Percentiles rank a stretch among this genome's conserved stretches.
Conservation (phyloP, 2,113 vertebrate species). For the Pelecanoides urinatrix region DNA sequence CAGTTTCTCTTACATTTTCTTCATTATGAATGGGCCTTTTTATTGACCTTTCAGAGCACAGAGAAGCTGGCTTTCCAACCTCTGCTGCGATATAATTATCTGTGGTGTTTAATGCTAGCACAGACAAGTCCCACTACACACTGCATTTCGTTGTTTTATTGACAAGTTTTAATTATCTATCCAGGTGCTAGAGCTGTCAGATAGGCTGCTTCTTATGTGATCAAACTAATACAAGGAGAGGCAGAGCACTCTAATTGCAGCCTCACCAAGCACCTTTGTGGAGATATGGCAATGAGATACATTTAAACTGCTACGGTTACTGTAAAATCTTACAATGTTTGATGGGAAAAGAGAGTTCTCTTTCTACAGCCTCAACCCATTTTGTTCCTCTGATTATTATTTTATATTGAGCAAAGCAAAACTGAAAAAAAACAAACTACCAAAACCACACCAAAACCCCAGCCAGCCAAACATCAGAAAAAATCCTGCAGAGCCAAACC, state of each 20-base stretch:
- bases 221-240: constrained; percentile 5
- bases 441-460: neutral
- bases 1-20: constrained; percentile 17
- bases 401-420: neutral
- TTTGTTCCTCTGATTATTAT: neutral
- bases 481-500: neutral
- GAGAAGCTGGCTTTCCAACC: constrained; percentile 10
- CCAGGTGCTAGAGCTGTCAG: constrained; percentile 31
- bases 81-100: constrained; percentile 14
- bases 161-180: constrained; percentile 39
- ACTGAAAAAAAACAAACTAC: neutral
- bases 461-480: neutral
- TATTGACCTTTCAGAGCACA: constrained; percentile 21
- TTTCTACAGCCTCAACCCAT: neutral
- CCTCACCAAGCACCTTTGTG: neutral
- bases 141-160: constrained; percentile 42
- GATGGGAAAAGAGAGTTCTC: neutral
- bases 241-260: neutral
- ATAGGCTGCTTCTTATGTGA: neutral
- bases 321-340: neutral
- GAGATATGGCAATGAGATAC: neutral
- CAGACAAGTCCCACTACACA: neutral
- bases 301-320: neutral
- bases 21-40: constrained; percentile 25
- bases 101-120: constrained; percentile 2